Conservation (phyloP, 2,888 invertebrate species). For the Caenorhabditis sulstoni region DNA sequence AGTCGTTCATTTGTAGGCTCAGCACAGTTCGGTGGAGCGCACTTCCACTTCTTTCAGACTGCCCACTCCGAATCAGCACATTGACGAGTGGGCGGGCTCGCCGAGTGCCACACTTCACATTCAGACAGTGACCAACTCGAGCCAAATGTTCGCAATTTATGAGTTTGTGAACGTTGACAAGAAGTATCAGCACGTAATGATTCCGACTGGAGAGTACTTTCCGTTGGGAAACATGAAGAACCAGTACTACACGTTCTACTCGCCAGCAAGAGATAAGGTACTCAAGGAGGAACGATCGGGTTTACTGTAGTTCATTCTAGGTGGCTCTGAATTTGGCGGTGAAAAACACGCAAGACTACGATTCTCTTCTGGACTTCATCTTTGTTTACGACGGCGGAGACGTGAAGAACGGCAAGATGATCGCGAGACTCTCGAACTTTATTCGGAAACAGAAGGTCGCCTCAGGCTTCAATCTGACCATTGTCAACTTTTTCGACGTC, state of each 20-base stretch:
- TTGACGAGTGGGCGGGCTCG: constrained; percentile 44
- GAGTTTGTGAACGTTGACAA: constrained; percentile 50
- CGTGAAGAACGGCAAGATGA: constrained; percentile 32
- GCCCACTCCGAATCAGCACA: constrained; percentile 46
- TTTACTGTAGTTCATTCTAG: not conserved
- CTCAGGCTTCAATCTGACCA: constrained; percentile 13
- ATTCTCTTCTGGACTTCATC: constrained; percentile 35
- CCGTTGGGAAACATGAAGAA: constrained; percentile 34
- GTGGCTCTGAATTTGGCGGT: constrained; percentile 41
- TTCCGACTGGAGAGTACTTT: constrained; percentile 49
- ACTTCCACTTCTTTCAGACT: constrained; percentile 3
- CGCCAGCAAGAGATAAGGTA: constrained; percentile 12
- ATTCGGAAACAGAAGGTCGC: constrained; percentile 25
- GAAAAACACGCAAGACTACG: constrained; percentile 50
- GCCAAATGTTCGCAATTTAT: constrained; percentile 58
- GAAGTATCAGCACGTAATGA: constrained; percentile 27
- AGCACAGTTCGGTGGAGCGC: not conserved
- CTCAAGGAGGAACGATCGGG: not conserved
- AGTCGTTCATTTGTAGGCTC: constrained; percentile 22
- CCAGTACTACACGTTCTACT: constrained; percentile 38
- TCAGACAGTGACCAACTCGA: constrained; percentile 29
- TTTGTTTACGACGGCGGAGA: constrained; percentile 53
- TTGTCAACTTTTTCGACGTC: constrained; percentile 36
- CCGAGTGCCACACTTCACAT: constrained; percentile 30
- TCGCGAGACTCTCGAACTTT: constrained; percentile 26